Percentiles rank a stretch among this genome's conserved stretches.
These are phyloP conservation scores for Microctonus brassicae DNA, from an alignment of 2,888 invertebrate species.

Conservation along the genomic window DNA sequence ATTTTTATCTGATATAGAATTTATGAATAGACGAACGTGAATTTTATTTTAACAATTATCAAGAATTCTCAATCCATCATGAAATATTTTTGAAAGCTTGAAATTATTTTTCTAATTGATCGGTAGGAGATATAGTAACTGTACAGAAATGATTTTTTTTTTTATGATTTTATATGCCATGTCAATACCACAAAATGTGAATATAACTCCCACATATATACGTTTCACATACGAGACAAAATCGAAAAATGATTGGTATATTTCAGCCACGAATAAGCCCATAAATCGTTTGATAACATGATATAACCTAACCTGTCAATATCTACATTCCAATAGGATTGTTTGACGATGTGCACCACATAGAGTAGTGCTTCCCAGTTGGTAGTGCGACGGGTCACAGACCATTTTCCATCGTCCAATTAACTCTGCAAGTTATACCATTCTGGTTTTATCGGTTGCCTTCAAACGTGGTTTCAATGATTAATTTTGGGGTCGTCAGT, in stretches of 20 bases:
- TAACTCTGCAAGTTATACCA: constrained; percentile 16
- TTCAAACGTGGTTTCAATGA: constrained; percentile 19
- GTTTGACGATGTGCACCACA: constrained; percentile 3
- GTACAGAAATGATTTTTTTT: not conserved
- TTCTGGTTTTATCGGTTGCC: constrained; percentile 16
- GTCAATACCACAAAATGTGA: not conserved
- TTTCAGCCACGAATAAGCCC: not conserved
- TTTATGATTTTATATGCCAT: not conserved
- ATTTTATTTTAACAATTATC: no score
- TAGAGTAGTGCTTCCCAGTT: not conserved
- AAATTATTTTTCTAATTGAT: not conserved
- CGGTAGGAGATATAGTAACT: not conserved
- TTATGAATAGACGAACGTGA: no score
- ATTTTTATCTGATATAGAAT: not conserved
- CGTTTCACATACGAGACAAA: not conserved
- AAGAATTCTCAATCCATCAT: not conserved
- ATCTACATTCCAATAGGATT: constrained; percentile 11
- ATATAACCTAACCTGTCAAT: constrained; percentile 19
- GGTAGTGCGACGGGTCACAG: constrained; percentile 19
- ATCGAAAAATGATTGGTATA: not conserved
- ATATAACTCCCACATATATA: not conserved
- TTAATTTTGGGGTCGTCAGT: constrained; percentile 23
- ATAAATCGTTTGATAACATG: constrained; percentile 16
- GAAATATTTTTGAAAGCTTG: not conserved
- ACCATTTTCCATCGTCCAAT: constrained; percentile 26